These are phyloP conservation scores for Sternotherus odoratus DNA, from an alignment of 2,797 vertebrate genomes.

Conservation along the genomic window DNA sequence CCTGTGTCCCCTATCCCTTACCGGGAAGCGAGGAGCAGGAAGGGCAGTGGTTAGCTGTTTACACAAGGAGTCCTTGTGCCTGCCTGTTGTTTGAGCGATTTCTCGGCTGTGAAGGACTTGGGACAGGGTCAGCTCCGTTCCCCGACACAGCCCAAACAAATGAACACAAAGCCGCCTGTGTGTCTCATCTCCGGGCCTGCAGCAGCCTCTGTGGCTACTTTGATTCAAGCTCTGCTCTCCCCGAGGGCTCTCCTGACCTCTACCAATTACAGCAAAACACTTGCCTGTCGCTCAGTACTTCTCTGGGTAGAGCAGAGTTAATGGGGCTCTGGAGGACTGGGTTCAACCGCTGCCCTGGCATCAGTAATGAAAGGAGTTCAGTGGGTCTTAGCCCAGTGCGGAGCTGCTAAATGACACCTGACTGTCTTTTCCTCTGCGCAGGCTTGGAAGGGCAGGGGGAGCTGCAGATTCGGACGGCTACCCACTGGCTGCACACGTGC, in stretches of 20 bases:
- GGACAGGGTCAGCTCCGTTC: neutral
- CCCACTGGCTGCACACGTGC: neutral
- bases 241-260: neutral
- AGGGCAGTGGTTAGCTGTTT: accelerated
- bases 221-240: neutral
- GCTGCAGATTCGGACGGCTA: neutral
- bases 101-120: accelerated
- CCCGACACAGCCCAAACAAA: neutral
- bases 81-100: accelerated
- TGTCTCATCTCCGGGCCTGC: neutral
- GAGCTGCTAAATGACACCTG: neutral
- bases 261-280: neutral
- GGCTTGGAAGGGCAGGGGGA: accelerated
- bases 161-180: neutral
- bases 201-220: neutral
- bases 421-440: neutral
- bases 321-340: too few relatives aligned
- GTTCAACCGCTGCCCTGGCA: neutral
- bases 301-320: neutral
- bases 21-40: neutral
- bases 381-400: accelerated
- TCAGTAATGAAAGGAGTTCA: neutral
- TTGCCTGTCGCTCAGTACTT: neutral
- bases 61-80: accelerated
- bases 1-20: accelerated